phyloP scores from a whole-genome alignment of 2,113 vertebrate genomes.

The Cyanocitta stelleri region DNA sequence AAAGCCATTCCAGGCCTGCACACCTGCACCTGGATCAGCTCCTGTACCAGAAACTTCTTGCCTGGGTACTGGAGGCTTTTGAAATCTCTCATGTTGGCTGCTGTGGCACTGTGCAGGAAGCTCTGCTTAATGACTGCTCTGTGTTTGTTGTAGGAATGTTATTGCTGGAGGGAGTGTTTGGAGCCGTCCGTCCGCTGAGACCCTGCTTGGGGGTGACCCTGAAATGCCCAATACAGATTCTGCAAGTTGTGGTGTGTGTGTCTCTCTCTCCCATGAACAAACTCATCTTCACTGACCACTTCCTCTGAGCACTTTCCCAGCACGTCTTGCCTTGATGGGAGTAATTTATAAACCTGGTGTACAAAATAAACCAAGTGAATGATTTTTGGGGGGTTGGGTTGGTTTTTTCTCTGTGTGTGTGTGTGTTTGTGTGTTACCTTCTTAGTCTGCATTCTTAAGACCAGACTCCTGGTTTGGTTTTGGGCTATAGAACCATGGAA shows the following conservation, averaged over 20 bases:
- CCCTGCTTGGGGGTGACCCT: background rate
- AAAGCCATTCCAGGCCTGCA: fast-evolving
- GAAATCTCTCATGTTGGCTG: background rate
- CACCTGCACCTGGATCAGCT: fast-evolving
- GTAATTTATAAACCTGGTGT: background rate
- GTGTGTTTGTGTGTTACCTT: background rate
- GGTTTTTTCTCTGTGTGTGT: background rate
- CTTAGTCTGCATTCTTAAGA: background rate
- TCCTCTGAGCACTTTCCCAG: background rate
- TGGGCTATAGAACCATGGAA: background rate
- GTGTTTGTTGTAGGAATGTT: background rate
- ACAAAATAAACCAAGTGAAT: constrained; percentile 23
- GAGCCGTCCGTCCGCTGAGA: background rate
- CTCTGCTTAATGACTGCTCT: background rate
- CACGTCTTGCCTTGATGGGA: background rate
- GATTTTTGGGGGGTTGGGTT: too few relatives aligned
- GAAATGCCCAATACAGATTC: background rate
- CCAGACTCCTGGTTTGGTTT: background rate
- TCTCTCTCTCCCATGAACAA: background rate
- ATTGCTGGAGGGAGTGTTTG: background rate
- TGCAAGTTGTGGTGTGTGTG: background rate
- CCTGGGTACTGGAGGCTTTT: background rate
- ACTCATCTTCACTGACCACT: background rate
- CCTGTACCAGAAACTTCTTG: background rate
- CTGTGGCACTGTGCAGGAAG: background rate